A percentile compares a stretch with the other conserved stretches of the same genome.
Evolutionary conservation across 2,113 vertebrate genomes (phyloP).

Genomic region (Suricata suricatta): DNA sequence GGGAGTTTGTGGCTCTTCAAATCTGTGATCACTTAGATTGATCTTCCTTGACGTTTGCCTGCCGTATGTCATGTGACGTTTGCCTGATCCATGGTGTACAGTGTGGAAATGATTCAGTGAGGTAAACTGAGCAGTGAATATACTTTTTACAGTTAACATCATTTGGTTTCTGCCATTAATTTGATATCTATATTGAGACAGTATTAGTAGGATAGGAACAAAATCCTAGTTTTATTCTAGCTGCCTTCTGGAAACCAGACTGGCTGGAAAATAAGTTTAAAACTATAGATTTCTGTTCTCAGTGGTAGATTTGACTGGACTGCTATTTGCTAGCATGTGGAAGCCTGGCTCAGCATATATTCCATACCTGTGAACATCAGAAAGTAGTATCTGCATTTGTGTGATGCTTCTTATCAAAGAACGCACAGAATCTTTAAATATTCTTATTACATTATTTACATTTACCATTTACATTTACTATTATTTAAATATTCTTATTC

Average conservation of each 20-base stretch:
- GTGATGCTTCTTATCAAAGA: not conserved
- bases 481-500: not conserved
- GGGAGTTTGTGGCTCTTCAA: not conserved
- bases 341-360: not conserved
- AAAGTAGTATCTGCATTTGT: not conserved
- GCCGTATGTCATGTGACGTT: too few species aligned
- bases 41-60: not conserved
- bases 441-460: too few species aligned
- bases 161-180: not conserved
- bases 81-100: not conserved
- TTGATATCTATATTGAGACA: not conserved
- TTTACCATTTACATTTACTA: too few species aligned
- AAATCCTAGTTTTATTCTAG: constrained; percentile 29
- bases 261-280: constrained; percentile 22
- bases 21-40: not conserved
- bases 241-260: not conserved
- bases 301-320: not conserved
- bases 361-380: not conserved
- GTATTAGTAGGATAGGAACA: not conserved
- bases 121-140: not conserved
- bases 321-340: not conserved
- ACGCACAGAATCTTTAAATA: not conserved
- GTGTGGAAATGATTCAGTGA: not conserved
- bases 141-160: not conserved
- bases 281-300: not conserved